Conservation (phyloP, 2,797 vertebrate genomes). For the Coregonus sp. region DNA sequence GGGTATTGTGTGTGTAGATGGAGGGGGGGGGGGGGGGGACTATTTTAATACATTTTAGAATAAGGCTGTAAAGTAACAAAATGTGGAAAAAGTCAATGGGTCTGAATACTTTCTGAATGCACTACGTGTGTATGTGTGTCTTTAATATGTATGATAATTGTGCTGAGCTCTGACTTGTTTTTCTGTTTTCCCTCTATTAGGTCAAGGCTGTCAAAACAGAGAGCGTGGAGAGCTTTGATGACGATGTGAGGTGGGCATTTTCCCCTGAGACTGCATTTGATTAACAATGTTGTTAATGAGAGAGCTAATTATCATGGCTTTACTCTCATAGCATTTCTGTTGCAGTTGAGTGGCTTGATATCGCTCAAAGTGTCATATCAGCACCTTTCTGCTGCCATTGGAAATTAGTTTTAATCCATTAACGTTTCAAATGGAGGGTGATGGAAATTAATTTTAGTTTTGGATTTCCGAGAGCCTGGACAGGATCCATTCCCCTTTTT, state of each 20-base stretch:
- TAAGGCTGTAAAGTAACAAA: no score
- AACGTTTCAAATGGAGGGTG: slow-evolving; percentile 44
- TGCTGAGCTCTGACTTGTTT: slow-evolving; percentile 9
- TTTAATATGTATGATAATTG: neutral
- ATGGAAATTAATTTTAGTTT: slow-evolving; percentile 60
- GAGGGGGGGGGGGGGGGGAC: no score
- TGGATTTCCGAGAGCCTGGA: slow-evolving; percentile 43
- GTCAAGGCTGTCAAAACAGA: slow-evolving; percentile 55
- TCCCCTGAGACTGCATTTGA: slow-evolving; percentile 24
- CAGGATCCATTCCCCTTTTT: slow-evolving; percentile 49
- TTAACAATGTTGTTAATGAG: slow-evolving; percentile 12
- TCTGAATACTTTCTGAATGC: no score
- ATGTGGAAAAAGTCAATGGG: no score
- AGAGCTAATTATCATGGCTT: neutral
- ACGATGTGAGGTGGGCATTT: slow-evolving; percentile 55
- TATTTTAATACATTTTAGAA: no score
- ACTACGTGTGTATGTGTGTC: no score
- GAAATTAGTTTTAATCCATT: slow-evolving; percentile 45
- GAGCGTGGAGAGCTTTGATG: slow-evolving; percentile 31
- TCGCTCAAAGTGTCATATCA: slow-evolving; percentile 18
- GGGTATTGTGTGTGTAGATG: no score
- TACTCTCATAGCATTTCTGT: neutral
- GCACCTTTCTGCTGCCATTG: slow-evolving; percentile 26
- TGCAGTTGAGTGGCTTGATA: slow-evolving; percentile 12
- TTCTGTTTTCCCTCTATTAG: slow-evolving; percentile 39